phyloP scores from a whole-genome alignment of 2,113 vertebrate species.

The Callopanchax toddi region DNA sequence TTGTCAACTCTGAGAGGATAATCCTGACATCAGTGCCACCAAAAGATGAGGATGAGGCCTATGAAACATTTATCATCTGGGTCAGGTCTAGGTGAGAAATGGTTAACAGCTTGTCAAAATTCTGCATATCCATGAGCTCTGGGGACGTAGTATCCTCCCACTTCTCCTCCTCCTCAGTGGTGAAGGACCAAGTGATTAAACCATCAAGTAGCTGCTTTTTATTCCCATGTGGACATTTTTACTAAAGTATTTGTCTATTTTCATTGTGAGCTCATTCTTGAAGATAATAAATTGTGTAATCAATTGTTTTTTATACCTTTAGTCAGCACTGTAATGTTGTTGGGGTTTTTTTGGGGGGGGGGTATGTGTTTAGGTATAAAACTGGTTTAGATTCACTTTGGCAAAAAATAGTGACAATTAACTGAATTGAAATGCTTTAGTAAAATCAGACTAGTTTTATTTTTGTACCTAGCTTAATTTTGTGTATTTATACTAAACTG shows the following conservation, averaged over 20 bases:
- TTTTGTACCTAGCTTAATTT: background rate
- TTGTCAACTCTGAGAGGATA: constrained; percentile 53
- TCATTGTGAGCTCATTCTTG: background rate
- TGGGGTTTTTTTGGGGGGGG: no score
- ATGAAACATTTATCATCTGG: constrained; percentile 10
- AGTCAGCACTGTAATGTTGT: no score
- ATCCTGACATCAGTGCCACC: constrained; percentile 35
- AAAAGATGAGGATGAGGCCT: background rate
- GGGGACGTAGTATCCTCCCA: background rate
- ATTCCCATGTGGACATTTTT: background rate
- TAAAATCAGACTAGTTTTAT: no score
- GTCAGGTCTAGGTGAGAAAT: background rate
- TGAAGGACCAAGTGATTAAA: background rate
- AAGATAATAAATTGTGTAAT: background rate
- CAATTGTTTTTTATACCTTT: no score
- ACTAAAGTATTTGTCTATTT: constrained; percentile 1
- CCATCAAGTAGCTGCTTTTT: background rate
- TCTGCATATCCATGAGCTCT: background rate
- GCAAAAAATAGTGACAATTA: no score
- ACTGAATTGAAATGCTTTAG: no score
- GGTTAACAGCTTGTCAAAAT: background rate
- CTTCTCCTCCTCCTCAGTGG: background rate
- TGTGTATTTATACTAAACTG: background rate
- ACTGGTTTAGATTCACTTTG: background rate
- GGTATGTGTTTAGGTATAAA: background rate